Base-by-base conservation (phyloP, 2,797 vertebrate species). In the Potorous gilbertii region DNA sequence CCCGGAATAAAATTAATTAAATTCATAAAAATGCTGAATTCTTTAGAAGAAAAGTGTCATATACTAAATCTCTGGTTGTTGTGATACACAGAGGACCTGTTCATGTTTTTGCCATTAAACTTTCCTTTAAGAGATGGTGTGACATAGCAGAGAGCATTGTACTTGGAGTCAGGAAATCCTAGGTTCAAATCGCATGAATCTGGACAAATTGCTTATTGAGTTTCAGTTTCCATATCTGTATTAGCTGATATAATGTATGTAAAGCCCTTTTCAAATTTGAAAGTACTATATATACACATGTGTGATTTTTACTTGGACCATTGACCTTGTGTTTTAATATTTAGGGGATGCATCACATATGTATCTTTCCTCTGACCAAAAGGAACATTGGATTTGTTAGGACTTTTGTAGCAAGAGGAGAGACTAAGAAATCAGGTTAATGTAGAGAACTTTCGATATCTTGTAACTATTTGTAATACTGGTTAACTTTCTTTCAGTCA, bases 1-100 rank as follows among this genome's bases (percentile, higher is more conserved):
- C 6, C 93, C 28, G 52, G 93, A 56, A 10, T 94, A 95, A 11
- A 11, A 89, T 94, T n/a, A 90, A 66, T 92, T 40, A 46, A 94
- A 18, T 55, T 81, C 50, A 13, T 56, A 91, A 93, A 62, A 29
- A 31, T 81, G 16, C 55, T 87, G 56, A 54, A 18, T 93, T 50
- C 28, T 55, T 94, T 92, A 55, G 91, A 29, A 59, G 94, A 54
- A 55, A 62, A 56, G 34, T 10, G 9, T 2, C 89, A 5, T 24
- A 14, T 50, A 46, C 10, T n/a, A 5, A 59, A 52, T 29, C 16
- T 94, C 29, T 90, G 52, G 55, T 55, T 50, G 91, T 5, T 54
- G 54, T 54, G 31, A 9, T 28, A 81, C 56, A 92, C 46, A 46
- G 0, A 87, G 40, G 21, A 87, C 0, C 8, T 87, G 74, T 87